phyloP scores from a whole-genome alignment of 2,797 vertebrate species.

The Sebastes matsubarae region DNA sequence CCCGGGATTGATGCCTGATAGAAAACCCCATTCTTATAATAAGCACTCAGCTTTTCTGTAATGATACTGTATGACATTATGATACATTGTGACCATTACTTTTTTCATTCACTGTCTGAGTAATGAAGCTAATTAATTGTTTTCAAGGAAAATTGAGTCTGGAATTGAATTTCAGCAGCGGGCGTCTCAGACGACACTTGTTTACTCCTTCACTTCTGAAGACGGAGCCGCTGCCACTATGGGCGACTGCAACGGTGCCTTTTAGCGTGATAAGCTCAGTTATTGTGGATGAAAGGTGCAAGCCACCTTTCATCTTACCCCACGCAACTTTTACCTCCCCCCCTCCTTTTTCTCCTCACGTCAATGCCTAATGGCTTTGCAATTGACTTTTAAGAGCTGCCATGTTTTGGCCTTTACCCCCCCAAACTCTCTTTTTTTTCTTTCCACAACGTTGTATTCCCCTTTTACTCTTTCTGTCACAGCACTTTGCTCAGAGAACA shows the following conservation, averaged over 20 bases:
- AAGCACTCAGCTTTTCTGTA: constrained; percentile 27
- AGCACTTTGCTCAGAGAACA: constrained; percentile 62
- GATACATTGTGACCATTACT: constrained; percentile 48
- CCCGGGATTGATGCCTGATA: constrained; percentile 16
- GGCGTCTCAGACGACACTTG: constrained; percentile 47
- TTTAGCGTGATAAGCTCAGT: constrained; percentile 49
- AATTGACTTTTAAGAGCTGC: constrained; percentile 75
- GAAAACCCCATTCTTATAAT: constrained; percentile 19
- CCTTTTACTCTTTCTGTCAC: constrained; percentile 38
- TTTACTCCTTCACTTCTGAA: constrained; percentile 44
- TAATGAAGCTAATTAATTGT: constrained; percentile 66
- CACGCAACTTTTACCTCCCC: constrained; percentile 29
- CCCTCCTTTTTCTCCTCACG: constrained; percentile 34
- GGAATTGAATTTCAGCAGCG: constrained; percentile 46
- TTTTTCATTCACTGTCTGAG: constrained; percentile 33
- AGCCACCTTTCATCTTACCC: constrained; percentile 58
- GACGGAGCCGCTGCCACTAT: constrained; percentile 6
- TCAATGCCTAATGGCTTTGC: constrained; percentile 72
- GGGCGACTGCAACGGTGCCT: constrained; percentile 13
- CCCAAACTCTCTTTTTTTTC: not conserved
- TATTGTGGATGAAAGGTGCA: constrained; percentile 63
- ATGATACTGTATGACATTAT: constrained; percentile 41
- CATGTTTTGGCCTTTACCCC: constrained; percentile 53
- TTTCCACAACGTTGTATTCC: constrained; percentile 28
- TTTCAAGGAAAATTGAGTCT: constrained; percentile 55